A percentile compares a stretch with the other conserved stretches of the same genome.
These are phyloP conservation scores for Salarias fasciatus DNA, from an alignment of 2,797 vertebrate species.

Conservation along the genomic window DNA sequence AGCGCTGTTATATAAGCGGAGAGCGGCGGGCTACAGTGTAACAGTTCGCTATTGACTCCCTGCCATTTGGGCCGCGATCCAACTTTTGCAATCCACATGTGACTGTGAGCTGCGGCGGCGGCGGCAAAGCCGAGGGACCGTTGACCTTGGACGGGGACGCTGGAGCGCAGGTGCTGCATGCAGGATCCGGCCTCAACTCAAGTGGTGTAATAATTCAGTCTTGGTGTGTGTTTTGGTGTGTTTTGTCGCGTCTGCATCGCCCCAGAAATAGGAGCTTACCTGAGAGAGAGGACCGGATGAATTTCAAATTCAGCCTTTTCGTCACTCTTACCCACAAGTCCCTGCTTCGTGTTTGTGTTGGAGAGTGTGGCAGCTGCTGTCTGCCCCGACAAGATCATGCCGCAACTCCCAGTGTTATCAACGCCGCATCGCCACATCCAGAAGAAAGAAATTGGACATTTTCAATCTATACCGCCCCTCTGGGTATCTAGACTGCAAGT, in stretches of 20 bases:
- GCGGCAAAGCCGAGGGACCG: conserved; percentile 36
- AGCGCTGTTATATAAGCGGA: conserved; percentile 20
- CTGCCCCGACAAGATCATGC: conserved; percentile 43
- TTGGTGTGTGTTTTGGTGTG: conserved; percentile 19
- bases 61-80: conserved; percentile 50
- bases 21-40: conserved; percentile 11
- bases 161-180: conserved; percentile 45
- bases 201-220: conserved; percentile 31
- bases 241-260: conserved; percentile 17
- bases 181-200: conserved; percentile 30
- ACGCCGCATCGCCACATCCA: conserved; percentile 50
- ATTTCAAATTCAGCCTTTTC: conserved; percentile 25
- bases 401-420: conserved; percentile 55
- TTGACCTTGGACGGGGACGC: conserved; percentile 41
- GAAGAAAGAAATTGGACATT: conserved; percentile 74
- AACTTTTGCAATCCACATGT: conserved; percentile 48
- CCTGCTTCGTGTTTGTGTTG: conserved; percentile 15
- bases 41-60: conserved; percentile 26
- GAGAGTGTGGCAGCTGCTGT: conserved; percentile 47
- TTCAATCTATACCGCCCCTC: conserved; percentile 71
- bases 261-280: conserved; percentile 36
- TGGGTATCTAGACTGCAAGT: conserved; percentile 63
- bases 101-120: conserved; percentile 21
- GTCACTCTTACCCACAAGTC: conserved; percentile 26
- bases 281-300: conserved; percentile 16